phyloP scores from a whole-genome alignment of 2,888 invertebrate species.

The Apamea sordens region DNA sequence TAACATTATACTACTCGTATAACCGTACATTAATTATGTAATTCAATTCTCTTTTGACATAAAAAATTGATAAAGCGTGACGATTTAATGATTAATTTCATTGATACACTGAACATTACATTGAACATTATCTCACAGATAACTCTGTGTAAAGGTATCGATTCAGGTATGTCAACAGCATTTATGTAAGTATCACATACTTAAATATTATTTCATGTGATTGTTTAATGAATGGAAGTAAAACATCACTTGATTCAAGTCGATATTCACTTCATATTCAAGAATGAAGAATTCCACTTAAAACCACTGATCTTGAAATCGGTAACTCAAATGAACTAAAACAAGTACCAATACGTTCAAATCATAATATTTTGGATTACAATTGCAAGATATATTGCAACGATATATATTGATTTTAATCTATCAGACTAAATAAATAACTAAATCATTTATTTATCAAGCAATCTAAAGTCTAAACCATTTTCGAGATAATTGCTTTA shows the following conservation, averaged over 20 bases:
- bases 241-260: conserved; percentile 5
- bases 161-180: conserved; percentile 24
- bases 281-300: conserved; percentile 19
- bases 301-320: not conserved
- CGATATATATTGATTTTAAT: not conserved
- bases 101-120: conserved; percentile 40
- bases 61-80: conserved; percentile 33
- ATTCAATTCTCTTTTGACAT: conserved; percentile 36
- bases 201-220: conserved; percentile 6
- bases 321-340: conserved; percentile 3
- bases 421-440: too few relatives aligned
- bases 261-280: too few relatives aligned
- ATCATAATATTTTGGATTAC: not conserved
- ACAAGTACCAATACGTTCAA: not conserved
- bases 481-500: not conserved
- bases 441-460: not conserved
- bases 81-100: conserved; percentile 30
- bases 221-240: conserved; percentile 4
- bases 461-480: not conserved
- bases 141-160: conserved; percentile 25
- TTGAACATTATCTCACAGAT: conserved; percentile 38
- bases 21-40: not conserved
- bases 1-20: not conserved
- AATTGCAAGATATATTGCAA: not conserved
- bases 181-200: not conserved